Evolutionary conservation across 2,113 vertebrate species (phyloP).

Genomic region (Chloropsis hardwickii): DNA sequence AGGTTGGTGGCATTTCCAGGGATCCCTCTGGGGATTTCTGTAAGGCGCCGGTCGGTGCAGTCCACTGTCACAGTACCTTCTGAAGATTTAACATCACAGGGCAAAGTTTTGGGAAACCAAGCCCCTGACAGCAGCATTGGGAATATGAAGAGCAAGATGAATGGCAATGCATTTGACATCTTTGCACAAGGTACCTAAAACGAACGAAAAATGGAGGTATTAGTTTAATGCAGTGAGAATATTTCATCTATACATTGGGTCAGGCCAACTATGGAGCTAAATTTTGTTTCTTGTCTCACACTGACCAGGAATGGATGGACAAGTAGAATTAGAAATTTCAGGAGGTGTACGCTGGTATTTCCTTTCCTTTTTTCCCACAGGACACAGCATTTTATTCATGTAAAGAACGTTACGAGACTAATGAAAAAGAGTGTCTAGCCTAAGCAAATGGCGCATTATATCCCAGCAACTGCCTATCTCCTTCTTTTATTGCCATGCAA

Average conservation of each 20-base stretch:
- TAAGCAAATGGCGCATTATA: background rate
- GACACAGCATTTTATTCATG: background rate
- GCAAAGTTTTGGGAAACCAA: slow-evolving; percentile 88
- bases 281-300: background rate
- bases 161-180: background rate
- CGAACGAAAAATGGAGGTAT: background rate
- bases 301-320: fast-evolving
- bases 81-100: slow-evolving; percentile 79
- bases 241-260: background rate
- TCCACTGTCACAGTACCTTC: slow-evolving; percentile 78
- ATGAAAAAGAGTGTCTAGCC: background rate
- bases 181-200: slow-evolving; percentile 48
- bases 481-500: too few species aligned
- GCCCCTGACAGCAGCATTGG: slow-evolving; percentile 43
- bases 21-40: slow-evolving; percentile 78
- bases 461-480: too few species aligned
- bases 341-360: fast-evolving
- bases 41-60: slow-evolving; percentile 83
- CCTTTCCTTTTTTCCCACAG: background rate
- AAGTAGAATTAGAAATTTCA: background rate
- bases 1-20: slow-evolving; percentile 86
- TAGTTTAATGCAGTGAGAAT: background rate
- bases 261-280: background rate
- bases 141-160: slow-evolving; percentile 54
- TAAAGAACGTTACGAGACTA: fast-evolving